phyloP scores from a whole-genome alignment of 2,888 invertebrate genomes.

The Serripes groenlandicus region DNA sequence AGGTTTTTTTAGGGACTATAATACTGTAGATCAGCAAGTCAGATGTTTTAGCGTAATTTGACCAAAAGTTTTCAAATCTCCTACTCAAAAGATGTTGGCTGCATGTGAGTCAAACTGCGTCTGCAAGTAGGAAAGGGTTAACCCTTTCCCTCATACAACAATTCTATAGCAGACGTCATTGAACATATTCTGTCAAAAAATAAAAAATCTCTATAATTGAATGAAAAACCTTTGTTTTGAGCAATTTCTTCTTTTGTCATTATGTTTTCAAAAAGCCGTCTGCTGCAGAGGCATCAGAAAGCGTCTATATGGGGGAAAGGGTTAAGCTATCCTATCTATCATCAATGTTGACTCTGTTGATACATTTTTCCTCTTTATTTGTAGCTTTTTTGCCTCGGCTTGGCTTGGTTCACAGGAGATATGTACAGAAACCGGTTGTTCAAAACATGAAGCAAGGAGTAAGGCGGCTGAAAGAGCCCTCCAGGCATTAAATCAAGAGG shows the following conservation, averaged over 20 bases:
- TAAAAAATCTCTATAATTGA: too few relatives aligned
- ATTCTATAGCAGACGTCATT: too few relatives aligned
- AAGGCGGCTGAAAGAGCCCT: constrained; percentile 53
- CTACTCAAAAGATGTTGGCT: too few relatives aligned
- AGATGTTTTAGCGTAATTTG: too few relatives aligned
- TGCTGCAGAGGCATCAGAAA: neutral
- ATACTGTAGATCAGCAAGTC: too few relatives aligned
- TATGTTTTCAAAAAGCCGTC: neutral
- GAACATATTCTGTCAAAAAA: too few relatives aligned
- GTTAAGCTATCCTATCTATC: neutral
- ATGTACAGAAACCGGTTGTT: constrained; percentile 33
- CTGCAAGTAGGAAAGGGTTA: too few relatives aligned
- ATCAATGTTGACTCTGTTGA: neutral
- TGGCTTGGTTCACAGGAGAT: constrained; percentile 43
- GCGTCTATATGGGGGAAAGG: neutral
- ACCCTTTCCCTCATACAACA: too few relatives aligned
- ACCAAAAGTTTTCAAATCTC: too few relatives aligned
- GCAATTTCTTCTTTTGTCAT: neutral
- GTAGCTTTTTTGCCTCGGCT: constrained; percentile 58
- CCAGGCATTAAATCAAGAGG: constrained; percentile 38
- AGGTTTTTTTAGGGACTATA: too few relatives aligned
- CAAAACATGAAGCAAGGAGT: constrained; percentile 58
- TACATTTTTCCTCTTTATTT: neutral
- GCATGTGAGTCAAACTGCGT: too few relatives aligned
- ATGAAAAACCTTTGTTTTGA: neutral